Conservation (phyloP, 2,888 invertebrate genomes). For the Ceriagrion tenellum region DNA sequence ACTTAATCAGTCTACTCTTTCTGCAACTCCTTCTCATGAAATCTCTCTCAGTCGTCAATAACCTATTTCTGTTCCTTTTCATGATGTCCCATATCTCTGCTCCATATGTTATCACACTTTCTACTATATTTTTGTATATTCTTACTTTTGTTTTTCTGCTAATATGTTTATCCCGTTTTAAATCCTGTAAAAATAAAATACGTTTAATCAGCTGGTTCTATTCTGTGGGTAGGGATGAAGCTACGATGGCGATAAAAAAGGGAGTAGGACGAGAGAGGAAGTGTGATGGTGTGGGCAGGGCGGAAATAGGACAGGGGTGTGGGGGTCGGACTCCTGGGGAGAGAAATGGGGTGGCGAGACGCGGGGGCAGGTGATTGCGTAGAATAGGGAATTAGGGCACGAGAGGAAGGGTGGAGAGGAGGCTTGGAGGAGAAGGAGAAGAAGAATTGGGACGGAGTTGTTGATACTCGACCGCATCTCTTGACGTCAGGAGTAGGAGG, state of each 20-base stretch:
- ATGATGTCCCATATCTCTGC: too few species aligned
- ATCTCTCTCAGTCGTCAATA: too few species aligned
- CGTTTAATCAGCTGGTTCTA: too few species aligned
- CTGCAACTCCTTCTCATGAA: too few species aligned
- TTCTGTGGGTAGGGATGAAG: not conserved
- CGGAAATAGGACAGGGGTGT: not conserved
- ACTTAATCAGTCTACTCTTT: too few species aligned
- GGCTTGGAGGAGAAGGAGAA: not conserved
- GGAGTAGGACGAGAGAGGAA: not conserved
- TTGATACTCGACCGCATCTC: slow-evolving; percentile 17
- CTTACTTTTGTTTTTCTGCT: too few species aligned
- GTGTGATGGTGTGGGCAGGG: not conserved
- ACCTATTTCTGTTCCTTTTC: too few species aligned
- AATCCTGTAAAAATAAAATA: too few species aligned
- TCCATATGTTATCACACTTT: too few species aligned
- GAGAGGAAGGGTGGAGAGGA: too few species aligned
- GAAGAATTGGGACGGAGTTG: not conserved
- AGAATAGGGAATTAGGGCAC: not conserved
- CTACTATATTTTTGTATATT: too few species aligned
- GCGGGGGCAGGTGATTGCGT: not conserved
- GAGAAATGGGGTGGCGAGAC: not conserved
- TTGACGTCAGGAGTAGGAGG: not conserved
- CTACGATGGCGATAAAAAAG: not conserved
- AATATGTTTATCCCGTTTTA: too few species aligned
- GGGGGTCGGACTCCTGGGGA: not conserved